Evolutionary conservation across 2,113 vertebrate species (phyloP), one percentile per base, ranked within the genome.

Genomic region (Casuarius casuarius): DNA sequence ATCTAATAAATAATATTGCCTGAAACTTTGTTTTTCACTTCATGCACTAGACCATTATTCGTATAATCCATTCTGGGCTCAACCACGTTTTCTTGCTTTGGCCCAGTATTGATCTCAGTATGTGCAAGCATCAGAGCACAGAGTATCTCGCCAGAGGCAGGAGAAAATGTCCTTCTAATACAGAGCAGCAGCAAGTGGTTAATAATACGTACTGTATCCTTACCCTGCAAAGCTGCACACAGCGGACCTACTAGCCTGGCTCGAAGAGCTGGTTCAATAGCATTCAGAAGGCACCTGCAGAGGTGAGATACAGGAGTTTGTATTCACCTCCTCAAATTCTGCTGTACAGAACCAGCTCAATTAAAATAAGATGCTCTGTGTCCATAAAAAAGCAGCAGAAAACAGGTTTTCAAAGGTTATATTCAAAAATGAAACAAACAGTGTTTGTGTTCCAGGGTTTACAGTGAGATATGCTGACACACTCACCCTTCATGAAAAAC

Each of bases 251-350:
- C 20, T 25, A 65, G 6, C 26, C 26, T 44, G 40, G 5, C 7
- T 76, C 42, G 38, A 48, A 80, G 16, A 54, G 5, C 22, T 59
- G n/a, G 21, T 10, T 56, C 28, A 77, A 38, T 22, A 81, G 29
- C n/a, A 44, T 0, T 0, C 20, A 61, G 10, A 7, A 1, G 0
- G 29, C 14, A 61, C 21, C 16, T 61, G 38, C 63, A 81, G 28
- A 65, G 6, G 5, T 6, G 19, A 76, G 18, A 3, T n/a, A 7
- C 4, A 52, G 20, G 11, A 48, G 18, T 66, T 31, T 33, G 14
- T 22, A 16, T 49, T 88, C 42, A 19, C 38, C 49, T 80, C 40
- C 16, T 65, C 46, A 58, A 68, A 70, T 29, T 2, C 68, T n/a
- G 2, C 23, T 56, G 13, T 38, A 10, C 16, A 67, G 11, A 88